Evolutionary conservation across 2,113 vertebrate species (phyloP).

Genomic region (Myotis lucifugus): DNA sequence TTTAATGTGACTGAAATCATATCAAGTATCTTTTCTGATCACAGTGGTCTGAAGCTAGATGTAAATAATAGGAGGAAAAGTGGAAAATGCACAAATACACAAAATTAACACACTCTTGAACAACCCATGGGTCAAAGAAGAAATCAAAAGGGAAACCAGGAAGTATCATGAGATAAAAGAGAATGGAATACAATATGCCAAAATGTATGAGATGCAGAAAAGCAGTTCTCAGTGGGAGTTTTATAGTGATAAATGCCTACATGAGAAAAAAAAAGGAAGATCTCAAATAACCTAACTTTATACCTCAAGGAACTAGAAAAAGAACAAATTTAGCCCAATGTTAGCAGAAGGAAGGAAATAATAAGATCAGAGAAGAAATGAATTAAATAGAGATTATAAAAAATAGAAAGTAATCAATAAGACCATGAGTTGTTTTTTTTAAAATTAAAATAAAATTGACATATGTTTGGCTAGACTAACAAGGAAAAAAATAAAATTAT

Average conservation of each 20-base stretch:
- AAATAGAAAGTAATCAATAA: not conserved
- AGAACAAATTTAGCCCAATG: not conserved
- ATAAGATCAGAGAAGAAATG: not conserved
- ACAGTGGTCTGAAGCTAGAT: not conserved
- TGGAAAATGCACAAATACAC: not conserved
- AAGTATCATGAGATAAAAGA: not conserved
- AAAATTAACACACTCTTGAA: not conserved
- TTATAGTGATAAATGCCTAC: not conserved
- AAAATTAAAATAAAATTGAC: not conserved
- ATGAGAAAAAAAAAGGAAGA: not conserved
- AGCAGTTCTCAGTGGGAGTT: too few relatives aligned
- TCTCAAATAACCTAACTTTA: not conserved
- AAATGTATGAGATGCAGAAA: not conserved
- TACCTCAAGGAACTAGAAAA: not conserved
- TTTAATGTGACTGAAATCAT: not conserved
- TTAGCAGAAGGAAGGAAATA: not conserved
- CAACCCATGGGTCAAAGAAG: not conserved
- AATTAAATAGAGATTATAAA: not conserved
- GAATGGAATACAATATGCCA: too few relatives aligned
- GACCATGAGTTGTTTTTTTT: not conserved
- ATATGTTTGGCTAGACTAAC: not conserved
- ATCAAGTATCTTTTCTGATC: not conserved
- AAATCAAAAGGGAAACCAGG: not conserved
- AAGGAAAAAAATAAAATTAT: not conserved
- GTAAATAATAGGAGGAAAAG: not conserved